Evolutionary conservation across 1,140 invertebrate species (phyloP).

Genomic region (Ctenoplectra terminalis): DNA sequence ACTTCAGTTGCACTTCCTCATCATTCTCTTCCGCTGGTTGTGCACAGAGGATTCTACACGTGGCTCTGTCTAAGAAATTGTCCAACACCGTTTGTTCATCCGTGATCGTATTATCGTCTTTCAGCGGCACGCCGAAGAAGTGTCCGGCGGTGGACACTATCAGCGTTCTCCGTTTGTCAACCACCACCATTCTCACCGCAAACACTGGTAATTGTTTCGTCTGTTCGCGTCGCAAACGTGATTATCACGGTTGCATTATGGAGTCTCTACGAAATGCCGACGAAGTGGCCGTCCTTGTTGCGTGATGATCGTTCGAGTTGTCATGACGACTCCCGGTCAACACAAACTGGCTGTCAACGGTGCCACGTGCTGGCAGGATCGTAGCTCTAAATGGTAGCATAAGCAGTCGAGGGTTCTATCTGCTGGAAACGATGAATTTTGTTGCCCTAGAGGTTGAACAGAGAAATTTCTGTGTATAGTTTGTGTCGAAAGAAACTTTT

Average conservation of each 20-base stretch:
- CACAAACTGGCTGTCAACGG: slow-evolving; percentile 44
- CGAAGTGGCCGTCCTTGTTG: background rate
- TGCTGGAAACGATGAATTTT: too few species aligned
- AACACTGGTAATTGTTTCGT: background rate
- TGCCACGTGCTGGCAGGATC: slow-evolving; percentile 27
- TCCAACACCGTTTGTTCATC: slow-evolving; percentile 69
- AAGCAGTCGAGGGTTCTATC: fast-evolving
- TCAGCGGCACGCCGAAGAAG: slow-evolving; percentile 72
- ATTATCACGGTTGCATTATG: background rate
- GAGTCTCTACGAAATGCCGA: background rate
- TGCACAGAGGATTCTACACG: slow-evolving; percentile 74
- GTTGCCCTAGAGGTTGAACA: too few species aligned
- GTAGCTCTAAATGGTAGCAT: background rate
- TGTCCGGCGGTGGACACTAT: slow-evolving; percentile 76
- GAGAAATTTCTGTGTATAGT: too few species aligned
- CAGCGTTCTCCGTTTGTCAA: slow-evolving; percentile 70
- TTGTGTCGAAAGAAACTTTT: too few species aligned
- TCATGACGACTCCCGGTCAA: slow-evolving; percentile 52
- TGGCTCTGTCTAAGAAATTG: slow-evolving; percentile 75
- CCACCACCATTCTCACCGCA: slow-evolving; percentile 72
- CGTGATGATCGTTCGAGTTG: slow-evolving; percentile 46
- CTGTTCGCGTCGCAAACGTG: background rate
- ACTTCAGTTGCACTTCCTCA: slow-evolving; percentile 56
- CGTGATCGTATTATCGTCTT: slow-evolving; percentile 41
- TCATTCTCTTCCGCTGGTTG: slow-evolving; percentile 43